Percentiles rank a stretch among this genome's conserved stretches.
Conservation (phyloP, 2,797 vertebrate species). For the Pygocentrus nattereri region DNA sequence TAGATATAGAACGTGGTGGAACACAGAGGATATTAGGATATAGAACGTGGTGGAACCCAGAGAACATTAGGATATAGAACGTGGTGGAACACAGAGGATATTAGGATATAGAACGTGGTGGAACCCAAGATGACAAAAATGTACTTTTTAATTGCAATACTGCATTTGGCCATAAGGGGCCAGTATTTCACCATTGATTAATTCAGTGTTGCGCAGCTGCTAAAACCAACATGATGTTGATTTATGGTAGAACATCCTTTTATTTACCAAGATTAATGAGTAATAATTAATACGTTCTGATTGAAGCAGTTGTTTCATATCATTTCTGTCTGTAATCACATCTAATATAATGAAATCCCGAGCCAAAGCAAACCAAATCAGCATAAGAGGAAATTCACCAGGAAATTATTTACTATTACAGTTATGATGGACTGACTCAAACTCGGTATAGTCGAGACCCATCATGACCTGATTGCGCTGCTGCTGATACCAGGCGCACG, state of each 20-base stretch:
- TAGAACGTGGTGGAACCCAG: no score
- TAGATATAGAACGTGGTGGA: no score
- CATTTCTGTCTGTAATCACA: not conserved
- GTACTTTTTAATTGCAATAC: not conserved
- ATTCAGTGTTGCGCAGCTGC: not conserved
- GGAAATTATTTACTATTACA: not conserved
- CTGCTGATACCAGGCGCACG: not conserved
- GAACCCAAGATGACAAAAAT: not conserved
- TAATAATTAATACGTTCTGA: not conserved
- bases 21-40: no score
- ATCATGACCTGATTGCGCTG: not conserved
- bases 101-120: not conserved
- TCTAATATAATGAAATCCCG: not conserved
- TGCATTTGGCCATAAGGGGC: constrained; percentile 8
- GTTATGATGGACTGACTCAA: not conserved
- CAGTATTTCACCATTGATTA: not conserved
- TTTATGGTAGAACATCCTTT: not conserved
- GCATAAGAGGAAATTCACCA: not conserved
- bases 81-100: no score
- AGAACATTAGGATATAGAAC: no score
- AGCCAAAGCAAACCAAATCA: constrained; percentile 2
- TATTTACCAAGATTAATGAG: not conserved
- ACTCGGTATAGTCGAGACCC: not conserved
- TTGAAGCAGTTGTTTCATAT: constrained; percentile 1
- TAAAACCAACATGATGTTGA: not conserved